Evolutionary conservation across 2,888 invertebrate species (phyloP).

Genomic region (Matsumyia berberina): DNA sequence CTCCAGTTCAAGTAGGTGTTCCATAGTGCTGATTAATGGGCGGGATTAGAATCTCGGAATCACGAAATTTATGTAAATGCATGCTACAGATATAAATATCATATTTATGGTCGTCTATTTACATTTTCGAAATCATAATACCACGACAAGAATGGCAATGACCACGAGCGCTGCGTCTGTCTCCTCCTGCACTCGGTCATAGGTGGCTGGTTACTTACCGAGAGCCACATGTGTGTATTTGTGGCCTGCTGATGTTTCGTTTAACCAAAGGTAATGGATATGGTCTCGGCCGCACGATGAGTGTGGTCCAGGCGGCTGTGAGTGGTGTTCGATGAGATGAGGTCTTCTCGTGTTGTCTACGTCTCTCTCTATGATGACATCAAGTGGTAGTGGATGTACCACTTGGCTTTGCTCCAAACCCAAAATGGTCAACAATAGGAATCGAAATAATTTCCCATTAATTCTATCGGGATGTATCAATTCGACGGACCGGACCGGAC

Average conservation of each 20-base stretch:
- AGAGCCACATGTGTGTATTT: constrained; percentile 11
- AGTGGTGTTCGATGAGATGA: constrained; percentile 66
- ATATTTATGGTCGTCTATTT: constrained; percentile 74
- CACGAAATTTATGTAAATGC: constrained; percentile 75
- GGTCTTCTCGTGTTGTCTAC: constrained; percentile 38
- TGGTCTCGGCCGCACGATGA: constrained; percentile 68
- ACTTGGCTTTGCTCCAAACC: constrained; percentile 39
- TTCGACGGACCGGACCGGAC: constrained; percentile 34
- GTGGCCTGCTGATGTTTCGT: constrained; percentile 61
- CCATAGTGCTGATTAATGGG: constrained; percentile 74
- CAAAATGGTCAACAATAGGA: constrained; percentile 68
- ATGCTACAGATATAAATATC: constrained; percentile 71
- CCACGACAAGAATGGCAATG: constrained; percentile 67
- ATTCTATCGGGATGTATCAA: constrained; percentile 71
- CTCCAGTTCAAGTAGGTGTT: constrained; percentile 62
- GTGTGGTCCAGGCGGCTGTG: constrained; percentile 67
- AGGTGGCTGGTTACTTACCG: background rate
- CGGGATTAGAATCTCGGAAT: constrained; percentile 69
- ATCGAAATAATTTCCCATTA: constrained; percentile 67
- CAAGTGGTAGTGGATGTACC: constrained; percentile 61
- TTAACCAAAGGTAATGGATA: constrained; percentile 72
- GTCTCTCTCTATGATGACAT: constrained; percentile 65
- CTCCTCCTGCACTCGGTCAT: background rate
- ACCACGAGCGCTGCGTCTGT: constrained; percentile 29
- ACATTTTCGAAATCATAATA: constrained; percentile 72